phyloP scores from a whole-genome alignment of 2,888 invertebrate species.

The Noctua fimbriata region DNA sequence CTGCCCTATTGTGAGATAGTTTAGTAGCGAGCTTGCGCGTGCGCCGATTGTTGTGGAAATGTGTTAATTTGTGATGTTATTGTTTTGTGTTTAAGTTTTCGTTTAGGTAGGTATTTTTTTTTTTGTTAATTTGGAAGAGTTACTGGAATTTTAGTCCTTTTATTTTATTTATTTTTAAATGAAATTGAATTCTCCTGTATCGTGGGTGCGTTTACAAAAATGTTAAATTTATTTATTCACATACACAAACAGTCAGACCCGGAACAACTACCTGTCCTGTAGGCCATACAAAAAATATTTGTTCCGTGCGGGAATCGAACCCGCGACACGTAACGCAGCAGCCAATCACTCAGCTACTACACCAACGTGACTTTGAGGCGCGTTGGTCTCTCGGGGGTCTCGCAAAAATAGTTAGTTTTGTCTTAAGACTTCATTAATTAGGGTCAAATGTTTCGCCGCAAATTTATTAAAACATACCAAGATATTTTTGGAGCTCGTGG shows the following conservation, averaged over 20 bases:
- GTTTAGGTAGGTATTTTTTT: conserved; percentile 9
- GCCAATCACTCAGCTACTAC: too few species aligned
- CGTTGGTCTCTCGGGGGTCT: too few species aligned
- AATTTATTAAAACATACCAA: neutral
- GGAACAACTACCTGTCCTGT: too few species aligned
- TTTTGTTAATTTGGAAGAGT: neutral
- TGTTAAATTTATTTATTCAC: neutral
- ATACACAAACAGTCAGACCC: neutral
- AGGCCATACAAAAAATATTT: too few species aligned
- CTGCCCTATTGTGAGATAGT: conserved; percentile 48
- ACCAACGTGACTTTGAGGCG: neutral
- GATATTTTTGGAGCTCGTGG: too few species aligned
- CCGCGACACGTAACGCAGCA: too few species aligned
- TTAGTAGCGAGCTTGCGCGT: conserved; percentile 58
- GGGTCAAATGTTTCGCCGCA: neutral
- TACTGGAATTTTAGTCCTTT: neutral
- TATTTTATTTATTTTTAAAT: neutral
- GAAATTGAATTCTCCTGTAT: too few species aligned
- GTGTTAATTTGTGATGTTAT: conserved; percentile 36
- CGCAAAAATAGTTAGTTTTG: neutral
- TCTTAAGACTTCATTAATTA: neutral
- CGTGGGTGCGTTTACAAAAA: neutral
- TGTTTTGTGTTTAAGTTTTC: conserved; percentile 7
- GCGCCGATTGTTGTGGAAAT: conserved; percentile 43
- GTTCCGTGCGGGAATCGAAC: too few species aligned